Evolutionary conservation across 92 coral and sea anemone genomes (phyloP).

Genomic region (Siderastrea radians): DNA sequence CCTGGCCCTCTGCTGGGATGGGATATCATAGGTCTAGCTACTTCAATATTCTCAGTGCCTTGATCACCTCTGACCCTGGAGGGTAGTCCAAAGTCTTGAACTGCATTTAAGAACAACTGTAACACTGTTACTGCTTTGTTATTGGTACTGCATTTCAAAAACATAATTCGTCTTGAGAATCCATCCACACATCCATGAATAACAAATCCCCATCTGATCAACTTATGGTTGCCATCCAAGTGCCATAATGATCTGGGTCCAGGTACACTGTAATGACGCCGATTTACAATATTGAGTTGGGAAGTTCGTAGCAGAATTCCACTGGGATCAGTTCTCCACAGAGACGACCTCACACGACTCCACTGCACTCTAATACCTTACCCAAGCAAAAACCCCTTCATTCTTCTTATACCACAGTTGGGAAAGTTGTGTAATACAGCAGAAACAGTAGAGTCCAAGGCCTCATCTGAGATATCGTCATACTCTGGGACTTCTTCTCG

Average conservation of each 20-base stretch:
- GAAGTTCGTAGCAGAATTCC: no score
- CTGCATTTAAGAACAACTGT: constrained; percentile 54
- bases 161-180: constrained; percentile 60
- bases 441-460: neutral
- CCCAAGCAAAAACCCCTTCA: no score
- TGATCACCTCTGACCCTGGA: constrained; percentile 69
- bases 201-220: constrained; percentile 64
- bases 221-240: constrained; percentile 8
- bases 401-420: neutral
- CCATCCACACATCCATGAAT: constrained; percentile 69
- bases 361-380: no score
- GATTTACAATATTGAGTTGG: constrained; percentile 45
- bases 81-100: constrained; percentile 58
- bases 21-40: constrained; percentile 62
- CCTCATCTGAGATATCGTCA: no score
- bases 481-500: no score
- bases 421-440: constrained; percentile 32
- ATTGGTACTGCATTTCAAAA: constrained; percentile 50
- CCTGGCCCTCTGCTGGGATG: constrained; percentile 67
- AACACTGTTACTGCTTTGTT: constrained; percentile 67
- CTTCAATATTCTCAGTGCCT: constrained; percentile 69
- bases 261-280: neutral
- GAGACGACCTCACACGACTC: no score
- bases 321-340: no score
- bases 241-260: no score